Evolutionary conservation across 2,797 vertebrate genomes (phyloP).

Genomic region (Microcaecilia unicolor): DNA sequence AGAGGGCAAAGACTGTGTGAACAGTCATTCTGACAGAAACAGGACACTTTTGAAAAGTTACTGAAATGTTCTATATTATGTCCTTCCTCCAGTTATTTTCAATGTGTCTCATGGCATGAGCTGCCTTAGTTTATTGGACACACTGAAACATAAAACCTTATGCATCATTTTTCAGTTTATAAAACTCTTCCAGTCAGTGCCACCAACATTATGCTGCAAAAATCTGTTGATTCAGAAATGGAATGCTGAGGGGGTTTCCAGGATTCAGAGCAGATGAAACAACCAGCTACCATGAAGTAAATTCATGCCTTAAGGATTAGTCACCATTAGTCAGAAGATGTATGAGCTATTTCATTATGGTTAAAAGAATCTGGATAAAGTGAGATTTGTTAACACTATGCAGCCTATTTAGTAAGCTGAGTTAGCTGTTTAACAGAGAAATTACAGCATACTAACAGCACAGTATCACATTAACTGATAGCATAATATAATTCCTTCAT

Average conservation of each 20-base stretch:
- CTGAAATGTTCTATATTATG: not conserved
- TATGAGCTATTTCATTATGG: too few species aligned
- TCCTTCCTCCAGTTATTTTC: rapidly evolving
- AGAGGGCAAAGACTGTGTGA: too few species aligned
- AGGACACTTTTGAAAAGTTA: too few species aligned
- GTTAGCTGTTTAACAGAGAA: too few species aligned
- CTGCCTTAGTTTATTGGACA: not conserved
- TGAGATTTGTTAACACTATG: too few species aligned
- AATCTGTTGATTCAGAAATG: not conserved
- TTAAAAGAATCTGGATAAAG: not conserved
- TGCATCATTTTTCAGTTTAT: not conserved
- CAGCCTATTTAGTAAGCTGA: too few species aligned
- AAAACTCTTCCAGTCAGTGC: not conserved
- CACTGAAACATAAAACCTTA: not conserved
- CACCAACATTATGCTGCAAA: not conserved
- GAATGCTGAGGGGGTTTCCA: not conserved
- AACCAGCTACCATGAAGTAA: not conserved
- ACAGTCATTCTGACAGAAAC: not conserved
- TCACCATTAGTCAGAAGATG: too few species aligned
- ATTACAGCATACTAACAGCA: too few species aligned
- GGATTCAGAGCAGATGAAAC: not conserved
- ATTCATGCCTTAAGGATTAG: not conserved
- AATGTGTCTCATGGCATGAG: not conserved
- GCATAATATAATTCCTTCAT: too few species aligned
- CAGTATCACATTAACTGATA: too few species aligned